A percentile compares a stretch with the other conserved stretches of the same genome.
These are phyloP conservation scores for Oplegnathus fasciatus DNA, from an alignment of 2,113 vertebrate genomes.

Conservation along the genomic window DNA sequence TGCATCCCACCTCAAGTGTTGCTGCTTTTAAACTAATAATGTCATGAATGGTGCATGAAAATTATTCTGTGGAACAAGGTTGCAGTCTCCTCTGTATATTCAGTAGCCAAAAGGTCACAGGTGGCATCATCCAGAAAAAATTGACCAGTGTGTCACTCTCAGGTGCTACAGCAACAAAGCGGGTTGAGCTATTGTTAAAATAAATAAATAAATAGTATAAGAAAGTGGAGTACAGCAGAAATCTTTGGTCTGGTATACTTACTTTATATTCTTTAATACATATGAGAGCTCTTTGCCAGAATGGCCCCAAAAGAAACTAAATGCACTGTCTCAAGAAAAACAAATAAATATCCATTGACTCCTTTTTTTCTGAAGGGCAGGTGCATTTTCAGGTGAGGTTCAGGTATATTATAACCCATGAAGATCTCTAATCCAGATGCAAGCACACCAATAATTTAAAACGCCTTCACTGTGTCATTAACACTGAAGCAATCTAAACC, in stretches of 20 bases:
- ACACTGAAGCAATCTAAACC: constrained; percentile 28
- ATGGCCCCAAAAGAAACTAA: neutral
- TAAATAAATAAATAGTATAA: neutral
- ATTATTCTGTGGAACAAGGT: neutral
- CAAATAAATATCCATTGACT: neutral
- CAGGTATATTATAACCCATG: neutral
- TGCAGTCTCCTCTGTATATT: neutral
- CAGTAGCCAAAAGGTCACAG: neutral
- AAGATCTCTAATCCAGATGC: neutral
- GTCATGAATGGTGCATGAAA: neutral
- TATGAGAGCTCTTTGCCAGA: neutral
- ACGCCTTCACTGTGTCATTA: constrained; percentile 5
- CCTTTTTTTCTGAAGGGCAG: neutral
- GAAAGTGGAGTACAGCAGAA: neutral
- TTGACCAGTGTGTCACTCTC: neutral
- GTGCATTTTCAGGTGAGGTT: neutral
- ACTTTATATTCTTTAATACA: neutral
- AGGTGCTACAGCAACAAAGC: neutral
- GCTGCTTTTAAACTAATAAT: neutral
- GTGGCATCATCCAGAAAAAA: neutral
- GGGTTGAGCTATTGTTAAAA: neutral
- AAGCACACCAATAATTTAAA: neutral
- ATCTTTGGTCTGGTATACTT: neutral
- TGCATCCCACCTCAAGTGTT: neutral
- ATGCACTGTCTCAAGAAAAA: neutral